These are phyloP conservation scores for Hippotragus niger DNA, from an alignment of 2,113 vertebrate species.

Conservation along the genomic window DNA sequence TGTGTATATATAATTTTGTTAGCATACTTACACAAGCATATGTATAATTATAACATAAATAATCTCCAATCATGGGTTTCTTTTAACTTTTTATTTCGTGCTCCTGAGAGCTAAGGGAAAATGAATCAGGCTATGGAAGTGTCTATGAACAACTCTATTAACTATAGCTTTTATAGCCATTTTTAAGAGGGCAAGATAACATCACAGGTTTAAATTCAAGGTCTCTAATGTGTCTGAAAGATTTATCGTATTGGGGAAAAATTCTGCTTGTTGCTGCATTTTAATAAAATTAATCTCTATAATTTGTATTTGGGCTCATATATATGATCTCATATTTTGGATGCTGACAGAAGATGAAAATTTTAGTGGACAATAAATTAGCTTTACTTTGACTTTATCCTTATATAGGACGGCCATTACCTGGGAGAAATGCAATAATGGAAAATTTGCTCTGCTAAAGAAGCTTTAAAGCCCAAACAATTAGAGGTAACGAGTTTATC, in stretches of 20 bases:
- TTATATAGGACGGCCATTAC: slow-evolving; percentile 21
- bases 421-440: slow-evolving; percentile 32
- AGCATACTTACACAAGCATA: background rate
- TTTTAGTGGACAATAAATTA: slow-evolving; percentile 60
- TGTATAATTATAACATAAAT: background rate
- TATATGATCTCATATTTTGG: slow-evolving; percentile 41
- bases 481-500: background rate
- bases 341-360: slow-evolving; percentile 55
- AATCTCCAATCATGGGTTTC: background rate
- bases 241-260: slow-evolving; percentile 48
- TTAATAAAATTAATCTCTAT: slow-evolving; percentile 71
- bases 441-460: background rate
- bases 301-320: slow-evolving; percentile 49
- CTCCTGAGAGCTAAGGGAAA: background rate
- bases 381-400: slow-evolving; percentile 40
- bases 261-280: slow-evolving; percentile 49
- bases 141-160: slow-evolving; percentile 38
- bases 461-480: slow-evolving; percentile 7
- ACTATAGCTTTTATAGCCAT: slow-evolving; percentile 9
- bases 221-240: slow-evolving; percentile 21
- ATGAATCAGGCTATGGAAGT: background rate
- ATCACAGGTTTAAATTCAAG: slow-evolving; percentile 35
- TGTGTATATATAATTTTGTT: background rate
- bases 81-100: background rate
- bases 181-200: slow-evolving; percentile 39